Evolutionary conservation across 2,113 vertebrate genomes (phyloP), one percentile per base, ranked within the genome.

Genomic region (Anseranas semipalmata): DNA sequence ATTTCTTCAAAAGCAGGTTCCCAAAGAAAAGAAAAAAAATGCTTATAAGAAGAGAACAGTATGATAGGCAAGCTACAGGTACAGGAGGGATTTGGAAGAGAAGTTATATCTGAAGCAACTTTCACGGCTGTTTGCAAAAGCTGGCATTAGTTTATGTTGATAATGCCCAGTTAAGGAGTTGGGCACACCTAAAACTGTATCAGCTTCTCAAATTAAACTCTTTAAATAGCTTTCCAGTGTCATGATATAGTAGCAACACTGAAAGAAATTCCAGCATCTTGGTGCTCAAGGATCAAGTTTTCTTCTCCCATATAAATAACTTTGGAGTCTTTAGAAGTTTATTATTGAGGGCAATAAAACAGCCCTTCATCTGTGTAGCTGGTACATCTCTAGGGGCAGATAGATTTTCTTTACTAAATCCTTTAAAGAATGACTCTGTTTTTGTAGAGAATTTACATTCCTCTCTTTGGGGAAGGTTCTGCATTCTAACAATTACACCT

Each of bases 391-490:
- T 74, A 52, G n/a, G 20, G 66, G 24, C 74, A 87, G 81, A 87
- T 85, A 58, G 67, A 85, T 91, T 92, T 53, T 37, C 33, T 62
- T 65, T 45, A 66, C 17, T 46, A 41, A 83, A 83, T 79, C 43
- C 33, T 91, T 83, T 88, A 85, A 93, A 87, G 80, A 85, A 85
- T 95, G 82, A 58, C 45, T 46, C 3, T 75, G 41, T 10, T 95
- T 90, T 93, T 52, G 33, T 48, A 68, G 89, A 82, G 75, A 43
- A 77, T 59, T 79, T 48, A 17, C 48, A 65, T 89, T 92, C 27
- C 28, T 77, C 82, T 77, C 63, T 48, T 56, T 85, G 63, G 68
- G 30, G 48, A 82, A 73, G 25, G 45, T 70, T 39, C 62, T 96
- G 66, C 67, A 20, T 89, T 96, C 48, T 79, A 45, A 74, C 35